Conservation (phyloP, 2,797 vertebrate genomes). For the Epinephelus awoara region DNA sequence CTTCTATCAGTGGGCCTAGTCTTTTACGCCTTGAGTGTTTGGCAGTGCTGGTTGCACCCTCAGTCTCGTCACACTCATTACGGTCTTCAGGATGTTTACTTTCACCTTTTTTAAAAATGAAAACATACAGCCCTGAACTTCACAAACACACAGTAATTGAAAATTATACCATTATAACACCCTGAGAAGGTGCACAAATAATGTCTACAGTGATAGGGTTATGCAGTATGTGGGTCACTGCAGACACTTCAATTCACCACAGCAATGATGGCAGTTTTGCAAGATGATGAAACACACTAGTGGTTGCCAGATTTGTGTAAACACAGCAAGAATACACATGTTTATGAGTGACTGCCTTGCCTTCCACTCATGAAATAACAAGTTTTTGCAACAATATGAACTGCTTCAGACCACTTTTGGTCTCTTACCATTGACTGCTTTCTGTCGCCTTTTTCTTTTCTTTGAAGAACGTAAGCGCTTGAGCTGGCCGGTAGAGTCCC, state of each 20-base stretch:
- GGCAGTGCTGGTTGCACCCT: conserved; percentile 8
- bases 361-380: not conserved
- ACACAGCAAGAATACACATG: not conserved
- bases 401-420: not conserved
- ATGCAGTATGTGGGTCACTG: not conserved
- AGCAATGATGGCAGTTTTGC: too few species aligned
- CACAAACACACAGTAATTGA: not conserved
- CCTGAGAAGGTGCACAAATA: not conserved
- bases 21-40: conserved; percentile 60
- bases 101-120: conserved; percentile 33
- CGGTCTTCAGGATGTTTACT: conserved; percentile 6
- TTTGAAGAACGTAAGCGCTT: not conserved
- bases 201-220: not conserved
- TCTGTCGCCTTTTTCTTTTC: not conserved
- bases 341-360: not conserved
- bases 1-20: conserved; percentile 54
- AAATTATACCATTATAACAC: not conserved
- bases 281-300: too few species aligned
- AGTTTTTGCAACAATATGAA: not conserved
- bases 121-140: conserved; percentile 4
- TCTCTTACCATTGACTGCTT: conserved; percentile 45
- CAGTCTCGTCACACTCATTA: conserved; percentile 26
- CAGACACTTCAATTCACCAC: too few species aligned
- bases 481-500: conserved; percentile 1
- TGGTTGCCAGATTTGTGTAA: too few species aligned